Percentiles rank a stretch among this genome's conserved stretches.
These are phyloP conservation scores for Serranus cabrilla DNA, from an alignment of 2,797 vertebrate species.

Conservation along the genomic window DNA sequence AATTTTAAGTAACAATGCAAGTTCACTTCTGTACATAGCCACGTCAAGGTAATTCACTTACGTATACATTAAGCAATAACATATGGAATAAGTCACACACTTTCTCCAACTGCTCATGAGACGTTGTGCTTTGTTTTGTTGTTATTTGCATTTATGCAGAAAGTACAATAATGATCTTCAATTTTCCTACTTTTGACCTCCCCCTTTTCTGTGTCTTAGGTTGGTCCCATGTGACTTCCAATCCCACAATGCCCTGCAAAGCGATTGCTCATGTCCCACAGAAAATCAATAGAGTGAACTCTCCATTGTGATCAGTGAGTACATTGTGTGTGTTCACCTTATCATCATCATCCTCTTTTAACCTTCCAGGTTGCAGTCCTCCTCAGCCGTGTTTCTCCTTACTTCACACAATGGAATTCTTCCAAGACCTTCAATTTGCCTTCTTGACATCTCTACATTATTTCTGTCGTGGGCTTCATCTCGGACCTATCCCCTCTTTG, in stretches of 20 bases:
- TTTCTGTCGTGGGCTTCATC: conserved; percentile 19
- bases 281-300: neutral
- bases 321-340: neutral
- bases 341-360: neutral
- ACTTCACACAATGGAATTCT: neutral
- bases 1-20: too few species aligned
- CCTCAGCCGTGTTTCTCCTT: neutral
- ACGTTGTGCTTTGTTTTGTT: too few species aligned
- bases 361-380: conserved; percentile 8
- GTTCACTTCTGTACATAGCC: too few species aligned
- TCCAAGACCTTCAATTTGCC: conserved; percentile 38
- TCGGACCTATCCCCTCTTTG: conserved; percentile 14
- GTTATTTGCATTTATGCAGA: too few species aligned
- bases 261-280: neutral
- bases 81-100: too few species aligned
- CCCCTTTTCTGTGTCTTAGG: too few species aligned
- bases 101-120: too few species aligned
- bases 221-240: too few species aligned
- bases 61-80: too few species aligned
- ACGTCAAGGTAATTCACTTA: too few species aligned
- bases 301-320: neutral
- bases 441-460: conserved; percentile 32
- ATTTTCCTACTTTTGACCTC: too few species aligned
- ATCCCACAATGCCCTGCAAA: neutral
- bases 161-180: too few species aligned